phyloP scores from a whole-genome alignment of 2,888 invertebrate species.

The Cheilosia grossa region DNA sequence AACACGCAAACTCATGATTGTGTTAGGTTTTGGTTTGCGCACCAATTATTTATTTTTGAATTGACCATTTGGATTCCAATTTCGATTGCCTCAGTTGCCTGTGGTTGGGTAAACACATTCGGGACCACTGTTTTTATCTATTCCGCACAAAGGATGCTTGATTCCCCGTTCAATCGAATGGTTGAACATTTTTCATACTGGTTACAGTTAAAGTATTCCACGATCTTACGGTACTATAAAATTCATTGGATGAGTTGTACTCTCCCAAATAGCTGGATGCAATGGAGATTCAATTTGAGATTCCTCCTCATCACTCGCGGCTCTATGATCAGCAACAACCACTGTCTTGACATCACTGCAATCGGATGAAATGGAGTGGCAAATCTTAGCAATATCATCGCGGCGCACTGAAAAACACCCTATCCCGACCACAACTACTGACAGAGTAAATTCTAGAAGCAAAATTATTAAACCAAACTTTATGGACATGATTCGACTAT shows the following conservation, averaged over 20 bases:
- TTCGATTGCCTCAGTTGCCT: too few relatives aligned
- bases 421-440: neutral
- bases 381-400: neutral
- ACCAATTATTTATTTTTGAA: too few relatives aligned
- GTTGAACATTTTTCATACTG: too few relatives aligned
- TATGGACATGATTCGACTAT: conserved; percentile 1
- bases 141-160: too few relatives aligned
- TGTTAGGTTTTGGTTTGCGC: too few relatives aligned
- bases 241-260: conserved; percentile 26
- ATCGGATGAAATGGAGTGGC: neutral
- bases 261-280: conserved; percentile 13
- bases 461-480: conserved; percentile 14
- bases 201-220: too few relatives aligned
- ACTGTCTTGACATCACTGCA: neutral
- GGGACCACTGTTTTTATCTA: too few relatives aligned
- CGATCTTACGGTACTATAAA: neutral
- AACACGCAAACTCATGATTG: too few relatives aligned
- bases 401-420: conserved; percentile 4
- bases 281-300: conserved; percentile 38
- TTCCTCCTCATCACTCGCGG: neutral
- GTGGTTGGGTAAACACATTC: too few relatives aligned
- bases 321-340: neutral
- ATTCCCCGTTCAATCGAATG: too few relatives aligned
- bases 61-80: too few relatives aligned
- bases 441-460: conserved; percentile 2